These are phyloP conservation scores for Cryptocheilus praepositus DNA, from an alignment of 2,888 invertebrate genomes.

Conservation along the genomic window DNA sequence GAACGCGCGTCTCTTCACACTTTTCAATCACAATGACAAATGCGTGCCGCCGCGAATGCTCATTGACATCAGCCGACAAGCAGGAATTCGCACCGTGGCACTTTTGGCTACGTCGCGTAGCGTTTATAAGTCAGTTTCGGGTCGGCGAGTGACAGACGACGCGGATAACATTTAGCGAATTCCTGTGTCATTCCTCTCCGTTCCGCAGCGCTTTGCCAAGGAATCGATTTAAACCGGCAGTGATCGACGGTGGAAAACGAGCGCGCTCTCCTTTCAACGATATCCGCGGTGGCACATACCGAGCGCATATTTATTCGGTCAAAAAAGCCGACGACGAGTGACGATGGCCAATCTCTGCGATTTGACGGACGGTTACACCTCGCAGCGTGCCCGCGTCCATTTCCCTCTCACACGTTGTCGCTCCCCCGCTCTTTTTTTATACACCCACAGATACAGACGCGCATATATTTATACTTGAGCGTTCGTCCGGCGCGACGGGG, in stretches of 20 bases:
- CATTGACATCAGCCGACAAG: too few species aligned
- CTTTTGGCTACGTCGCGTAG: too few species aligned
- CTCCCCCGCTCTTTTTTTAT: not conserved
- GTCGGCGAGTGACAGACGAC: not conserved
- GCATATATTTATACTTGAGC: conserved; percentile 20
- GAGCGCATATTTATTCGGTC: too few species aligned
- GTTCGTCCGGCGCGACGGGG: conserved; percentile 7
- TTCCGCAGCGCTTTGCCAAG: not conserved
- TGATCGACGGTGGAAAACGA: too few species aligned
- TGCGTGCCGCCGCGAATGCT: too few species aligned
- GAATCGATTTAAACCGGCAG: not conserved
- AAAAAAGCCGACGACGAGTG: not conserved
- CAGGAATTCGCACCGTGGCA: too few species aligned
- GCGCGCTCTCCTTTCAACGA: too few species aligned
- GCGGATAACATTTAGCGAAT: conserved; percentile 6
- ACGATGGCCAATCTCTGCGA: conserved; percentile 1
- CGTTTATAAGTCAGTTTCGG: not conserved
- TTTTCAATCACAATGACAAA: too few species aligned
- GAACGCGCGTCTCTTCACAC: not conserved
- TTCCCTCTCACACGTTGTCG: not conserved
- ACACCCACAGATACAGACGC: not conserved
- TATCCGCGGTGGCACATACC: too few species aligned
- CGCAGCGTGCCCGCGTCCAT: too few species aligned
- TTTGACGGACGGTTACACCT: not conserved
- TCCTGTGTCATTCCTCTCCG: not conserved